These are phyloP conservation scores for Halictus rubicundus DNA, from an alignment of 1,140 invertebrate genomes.

Conservation along the genomic window DNA sequence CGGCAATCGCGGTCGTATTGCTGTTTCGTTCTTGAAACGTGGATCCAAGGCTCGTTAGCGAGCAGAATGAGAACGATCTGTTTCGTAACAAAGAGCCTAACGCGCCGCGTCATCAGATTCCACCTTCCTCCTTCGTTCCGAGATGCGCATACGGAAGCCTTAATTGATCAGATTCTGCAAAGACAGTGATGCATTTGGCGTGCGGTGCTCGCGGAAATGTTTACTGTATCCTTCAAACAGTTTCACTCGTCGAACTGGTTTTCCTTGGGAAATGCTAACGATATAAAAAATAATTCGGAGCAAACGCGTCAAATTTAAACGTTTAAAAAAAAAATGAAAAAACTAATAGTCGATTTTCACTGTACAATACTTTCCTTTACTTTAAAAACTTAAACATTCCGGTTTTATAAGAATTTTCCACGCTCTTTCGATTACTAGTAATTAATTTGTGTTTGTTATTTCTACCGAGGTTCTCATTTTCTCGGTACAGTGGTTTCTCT, in stretches of 20 bases:
- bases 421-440: too few relatives aligned
- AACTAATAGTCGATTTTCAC: too few relatives aligned
- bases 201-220: conserved; percentile 47
- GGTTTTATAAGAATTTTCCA: too few relatives aligned
- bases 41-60: conserved; percentile 5
- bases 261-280: too few relatives aligned
- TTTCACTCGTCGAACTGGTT: neutral
- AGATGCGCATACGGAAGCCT: neutral
- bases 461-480: too few relatives aligned
- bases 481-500: too few relatives aligned
- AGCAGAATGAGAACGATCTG: conserved; percentile 22
- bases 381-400: too few relatives aligned
- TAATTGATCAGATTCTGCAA: conserved; percentile 53
- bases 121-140: conserved; percentile 13
- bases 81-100: conserved; percentile 26
- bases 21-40: neutral
- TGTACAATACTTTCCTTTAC: too few relatives aligned
- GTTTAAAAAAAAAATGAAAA: too few relatives aligned
- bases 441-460: too few relatives aligned
- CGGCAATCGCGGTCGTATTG: neutral
- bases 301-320: too few relatives aligned
- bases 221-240: conserved; percentile 36
- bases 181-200: conserved; percentile 30
- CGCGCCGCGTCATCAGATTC: neutral
- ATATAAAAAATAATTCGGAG: too few relatives aligned